A percentile compares a stretch with the other conserved stretches of the same genome.
Conservation (phyloP, 2,113 vertebrate species). For the Pampusana beccarii region DNA sequence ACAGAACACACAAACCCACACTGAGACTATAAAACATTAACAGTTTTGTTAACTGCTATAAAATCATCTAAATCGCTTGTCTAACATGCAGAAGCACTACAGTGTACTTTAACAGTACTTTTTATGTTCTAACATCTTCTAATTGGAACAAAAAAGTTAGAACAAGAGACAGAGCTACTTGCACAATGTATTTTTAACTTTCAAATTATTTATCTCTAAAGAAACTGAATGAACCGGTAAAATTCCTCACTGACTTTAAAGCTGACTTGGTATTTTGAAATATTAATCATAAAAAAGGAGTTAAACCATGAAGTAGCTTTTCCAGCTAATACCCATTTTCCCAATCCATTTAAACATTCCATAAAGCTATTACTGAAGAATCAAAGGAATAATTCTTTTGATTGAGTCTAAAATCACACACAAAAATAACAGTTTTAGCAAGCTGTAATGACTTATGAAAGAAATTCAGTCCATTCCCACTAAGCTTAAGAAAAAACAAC, state of each 20-base stretch:
- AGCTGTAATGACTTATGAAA: background rate
- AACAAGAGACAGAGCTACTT: background rate
- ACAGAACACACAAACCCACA: background rate
- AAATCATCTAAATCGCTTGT: background rate
- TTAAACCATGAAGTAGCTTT: background rate
- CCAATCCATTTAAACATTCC: background rate
- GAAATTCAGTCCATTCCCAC: background rate
- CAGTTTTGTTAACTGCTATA: background rate
- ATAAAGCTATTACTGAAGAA: background rate
- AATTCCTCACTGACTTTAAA: background rate
- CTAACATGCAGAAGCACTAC: background rate
- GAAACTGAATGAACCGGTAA: background rate
- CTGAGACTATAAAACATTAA: background rate
- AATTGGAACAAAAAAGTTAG: background rate
- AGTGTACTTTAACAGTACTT: background rate
- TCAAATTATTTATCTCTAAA: background rate
- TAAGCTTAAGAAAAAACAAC: background rate
- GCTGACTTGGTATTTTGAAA: background rate
- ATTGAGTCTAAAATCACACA: background rate
- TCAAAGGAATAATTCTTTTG: background rate
- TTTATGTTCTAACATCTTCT: background rate
- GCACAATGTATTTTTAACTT: background rate
- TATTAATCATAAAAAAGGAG: background rate
- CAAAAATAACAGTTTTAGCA: background rate
- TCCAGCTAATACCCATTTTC: background rate